phyloP scores from a whole-genome alignment of 2,797 vertebrate genomes.

The Danio kyathit region DNA sequence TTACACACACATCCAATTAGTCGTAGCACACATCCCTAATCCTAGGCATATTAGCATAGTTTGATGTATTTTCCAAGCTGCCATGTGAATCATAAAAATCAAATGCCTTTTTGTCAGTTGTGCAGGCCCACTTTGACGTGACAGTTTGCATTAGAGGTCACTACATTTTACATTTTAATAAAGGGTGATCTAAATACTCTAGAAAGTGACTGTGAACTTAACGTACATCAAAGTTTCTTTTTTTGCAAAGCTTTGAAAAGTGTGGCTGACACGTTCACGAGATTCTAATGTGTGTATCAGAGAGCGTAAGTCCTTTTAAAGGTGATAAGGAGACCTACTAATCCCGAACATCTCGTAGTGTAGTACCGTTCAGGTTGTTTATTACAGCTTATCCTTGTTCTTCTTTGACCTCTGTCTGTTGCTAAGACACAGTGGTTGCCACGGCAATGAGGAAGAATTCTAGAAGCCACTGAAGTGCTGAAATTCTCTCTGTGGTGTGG shows the following conservation, averaged over 20 bases:
- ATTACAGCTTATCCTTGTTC: constrained; percentile 41
- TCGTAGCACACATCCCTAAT: too few relatives aligned
- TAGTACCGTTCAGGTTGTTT: constrained; percentile 29
- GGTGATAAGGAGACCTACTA: not conserved
- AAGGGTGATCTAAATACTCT: not conserved
- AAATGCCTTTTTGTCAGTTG: not conserved
- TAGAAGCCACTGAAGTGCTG: constrained; percentile 20
- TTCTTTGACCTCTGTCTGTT: constrained; percentile 50
- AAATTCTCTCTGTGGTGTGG: not conserved
- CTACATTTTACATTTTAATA: not conserved
- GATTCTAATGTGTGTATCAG: not conserved
- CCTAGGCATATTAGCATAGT: not conserved
- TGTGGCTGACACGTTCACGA: not conserved
- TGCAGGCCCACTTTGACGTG: too few relatives aligned
- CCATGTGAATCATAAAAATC: not conserved
- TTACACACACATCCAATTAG: too few relatives aligned
- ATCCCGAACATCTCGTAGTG: not conserved
- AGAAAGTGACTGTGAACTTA: not conserved
- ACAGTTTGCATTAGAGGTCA: not conserved
- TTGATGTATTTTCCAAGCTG: not conserved
- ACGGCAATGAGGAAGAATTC: constrained; percentile 44
- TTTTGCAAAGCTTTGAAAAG: not conserved
- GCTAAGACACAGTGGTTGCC: constrained; percentile 50
- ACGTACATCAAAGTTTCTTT: not conserved
- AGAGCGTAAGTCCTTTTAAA: not conserved